A percentile compares a stretch with the other conserved stretches of the same genome.
Conservation (phyloP, 1,140 invertebrate genomes). For the Trinorchestia longiramus region DNA sequence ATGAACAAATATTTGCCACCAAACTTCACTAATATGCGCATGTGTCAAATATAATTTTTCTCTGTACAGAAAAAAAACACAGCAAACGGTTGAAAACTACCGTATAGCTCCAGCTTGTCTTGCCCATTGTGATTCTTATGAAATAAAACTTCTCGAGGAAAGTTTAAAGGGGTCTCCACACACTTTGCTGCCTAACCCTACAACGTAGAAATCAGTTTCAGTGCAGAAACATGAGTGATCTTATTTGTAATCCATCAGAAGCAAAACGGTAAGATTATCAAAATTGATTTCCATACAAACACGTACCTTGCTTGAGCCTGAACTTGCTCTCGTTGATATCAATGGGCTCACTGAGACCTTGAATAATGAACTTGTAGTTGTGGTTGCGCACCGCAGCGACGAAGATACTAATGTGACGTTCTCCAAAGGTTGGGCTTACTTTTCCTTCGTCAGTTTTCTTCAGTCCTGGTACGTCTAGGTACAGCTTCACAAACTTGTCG, state of each 20-base stretch:
- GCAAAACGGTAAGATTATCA: neutral
- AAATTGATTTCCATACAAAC: neutral
- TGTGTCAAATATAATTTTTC: too few relatives aligned
- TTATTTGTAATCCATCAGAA: neutral
- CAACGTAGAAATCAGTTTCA: neutral
- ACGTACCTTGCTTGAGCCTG: neutral
- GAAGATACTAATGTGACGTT: neutral
- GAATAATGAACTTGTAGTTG: neutral
- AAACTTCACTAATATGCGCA: too few relatives aligned
- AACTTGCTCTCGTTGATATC: neutral
- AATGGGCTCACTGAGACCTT: neutral
- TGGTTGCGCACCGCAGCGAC: neutral
- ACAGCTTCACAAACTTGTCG: neutral
- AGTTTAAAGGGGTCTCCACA: too few relatives aligned
- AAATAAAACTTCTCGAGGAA: too few relatives aligned
- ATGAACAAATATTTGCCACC: neutral
- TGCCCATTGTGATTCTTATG: too few relatives aligned
- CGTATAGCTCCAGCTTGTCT: too few relatives aligned
- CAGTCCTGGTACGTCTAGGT: neutral
- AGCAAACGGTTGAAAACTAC: too few relatives aligned
- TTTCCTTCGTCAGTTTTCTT: neutral
- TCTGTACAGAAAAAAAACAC: too few relatives aligned
- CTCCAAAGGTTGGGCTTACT: neutral
- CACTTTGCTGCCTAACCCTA: neutral
- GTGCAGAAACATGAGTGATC: neutral